A percentile compares a stretch with the other conserved stretches of the same genome.
Evolutionary conservation across 2,797 vertebrate species (phyloP).

Genomic region (Spatula versicolor): DNA sequence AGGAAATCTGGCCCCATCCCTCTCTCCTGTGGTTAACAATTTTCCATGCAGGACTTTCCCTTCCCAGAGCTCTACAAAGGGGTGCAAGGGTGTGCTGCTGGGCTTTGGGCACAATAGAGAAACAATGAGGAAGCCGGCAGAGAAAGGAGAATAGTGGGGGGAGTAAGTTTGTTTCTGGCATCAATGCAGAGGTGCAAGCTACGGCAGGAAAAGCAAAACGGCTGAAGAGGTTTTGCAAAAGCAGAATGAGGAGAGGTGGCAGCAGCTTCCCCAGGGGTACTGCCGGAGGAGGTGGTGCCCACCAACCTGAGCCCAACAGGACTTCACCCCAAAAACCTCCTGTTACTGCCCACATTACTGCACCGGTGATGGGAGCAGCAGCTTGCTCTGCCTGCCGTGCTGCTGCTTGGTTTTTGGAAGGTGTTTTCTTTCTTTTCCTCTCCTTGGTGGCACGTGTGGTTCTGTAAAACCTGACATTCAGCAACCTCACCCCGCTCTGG

Average conservation of each 20-base stretch:
- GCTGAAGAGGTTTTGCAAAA: background rate
- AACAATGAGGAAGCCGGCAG: rapidly evolving
- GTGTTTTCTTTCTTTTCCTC: background rate
- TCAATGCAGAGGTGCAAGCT: background rate
- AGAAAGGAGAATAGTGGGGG: background rate
- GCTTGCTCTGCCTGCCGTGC: background rate
- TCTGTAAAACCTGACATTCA: background rate
- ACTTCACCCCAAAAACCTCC: too few species aligned
- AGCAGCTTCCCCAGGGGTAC: too few species aligned
- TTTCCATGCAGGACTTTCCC: background rate
- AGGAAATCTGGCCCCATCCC: background rate
- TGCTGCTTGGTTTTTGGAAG: background rate
- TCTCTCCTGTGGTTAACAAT: background rate
- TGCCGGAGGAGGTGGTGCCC: background rate
- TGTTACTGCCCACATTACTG: too few species aligned
- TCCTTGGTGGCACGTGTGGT: background rate
- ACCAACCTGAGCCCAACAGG: rapidly evolving
- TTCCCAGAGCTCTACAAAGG: background rate
- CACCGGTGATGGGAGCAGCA: too few species aligned
- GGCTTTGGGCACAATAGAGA: background rate
- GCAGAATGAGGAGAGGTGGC: too few species aligned
- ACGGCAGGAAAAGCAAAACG: background rate
- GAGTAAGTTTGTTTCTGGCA: background rate
- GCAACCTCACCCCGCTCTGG: background rate
- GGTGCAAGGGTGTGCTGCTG: rapidly evolving